phyloP scores from a whole-genome alignment of 1,140 invertebrate species.

The Calliphora vicina region DNA sequence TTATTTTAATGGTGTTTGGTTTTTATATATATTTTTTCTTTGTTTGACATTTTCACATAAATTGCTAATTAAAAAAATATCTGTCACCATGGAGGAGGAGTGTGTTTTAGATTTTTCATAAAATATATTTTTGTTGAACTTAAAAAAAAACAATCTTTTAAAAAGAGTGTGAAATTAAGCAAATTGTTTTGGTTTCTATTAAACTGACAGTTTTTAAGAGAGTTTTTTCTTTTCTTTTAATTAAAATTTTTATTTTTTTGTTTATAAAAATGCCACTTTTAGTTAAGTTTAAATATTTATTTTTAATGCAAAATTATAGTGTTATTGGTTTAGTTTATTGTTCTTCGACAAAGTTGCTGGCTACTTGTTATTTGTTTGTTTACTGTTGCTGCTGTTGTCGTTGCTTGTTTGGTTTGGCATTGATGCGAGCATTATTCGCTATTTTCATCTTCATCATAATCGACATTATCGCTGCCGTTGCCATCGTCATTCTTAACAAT shows the following conservation, averaged over 20 bases:
- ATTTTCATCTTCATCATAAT: neutral
- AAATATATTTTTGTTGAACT: neutral
- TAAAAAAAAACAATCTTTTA: neutral
- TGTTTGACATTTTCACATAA: constrained; percentile 31
- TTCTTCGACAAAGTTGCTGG: neutral
- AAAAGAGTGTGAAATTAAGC: too few relatives aligned
- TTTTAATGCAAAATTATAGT: neutral
- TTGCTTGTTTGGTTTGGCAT: neutral
- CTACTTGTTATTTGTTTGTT: neutral
- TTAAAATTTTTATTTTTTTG: too few relatives aligned
- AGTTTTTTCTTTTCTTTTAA: too few relatives aligned
- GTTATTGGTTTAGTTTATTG: neutral
- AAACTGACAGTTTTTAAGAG: too few relatives aligned
- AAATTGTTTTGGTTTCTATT: too few relatives aligned
- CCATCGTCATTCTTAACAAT: too few relatives aligned
- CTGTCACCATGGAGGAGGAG: neutral
- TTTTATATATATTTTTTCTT: neutral
- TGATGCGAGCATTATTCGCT: neutral
- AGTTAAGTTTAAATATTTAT: too few relatives aligned
- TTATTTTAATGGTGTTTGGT: neutral
- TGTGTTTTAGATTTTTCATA: neutral
- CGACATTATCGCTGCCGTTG: neutral
- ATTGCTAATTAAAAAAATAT: constrained; percentile 22
- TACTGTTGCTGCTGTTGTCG: neutral
- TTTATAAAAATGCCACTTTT: too few relatives aligned